Base-by-base conservation (phyloP, 2,797 vertebrate species). In the Botia almorhae region DNA sequence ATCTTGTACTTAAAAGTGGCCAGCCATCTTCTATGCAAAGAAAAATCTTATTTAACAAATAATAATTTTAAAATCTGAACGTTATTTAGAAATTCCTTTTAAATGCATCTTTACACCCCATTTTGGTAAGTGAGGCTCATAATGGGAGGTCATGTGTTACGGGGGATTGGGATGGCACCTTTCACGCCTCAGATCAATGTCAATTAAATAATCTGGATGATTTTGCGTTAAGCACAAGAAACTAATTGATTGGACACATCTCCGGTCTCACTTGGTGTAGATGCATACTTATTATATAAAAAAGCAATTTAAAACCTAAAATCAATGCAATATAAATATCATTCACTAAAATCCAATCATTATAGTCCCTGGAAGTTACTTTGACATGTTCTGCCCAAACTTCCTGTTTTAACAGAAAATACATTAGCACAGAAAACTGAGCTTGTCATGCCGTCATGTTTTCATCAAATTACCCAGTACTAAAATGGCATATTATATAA, bases 131-230 rank as follows among this genome's bases (percentile, higher is more conserved):
- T 16, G 13, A 16, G 3, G 2, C 48, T 51, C 48, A 51, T 51
- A 51, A 51, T 51, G 48, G 48, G 7, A 4, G 48, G 7, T 51
- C 1, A 7, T 6, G 7, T 43, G 39, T 76, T 8, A 2, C 7
- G 23, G 16, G 39, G 26, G 46, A 65, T 33, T 36, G 12, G 17
- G 13, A 46, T 10, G 19, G 51, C 19, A 29, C 8, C 7, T 23
- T 76, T 76, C 33, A 77, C 14, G 19, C 14, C 61, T 17, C 10
- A 67, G 36, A 29, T 77, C 36, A 77, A 69, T 69, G 53, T 48
- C 23, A 69, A 33, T 17, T 6, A 69, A 69, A 56, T 8, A 68
- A 21, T 67, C n/a, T 51, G n/a, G n/a, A 65, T 50, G 48, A 33
- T 33, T 33, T 33, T 33, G 33, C 3, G 33, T 5, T 33, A 56